phyloP scores from a whole-genome alignment of 2,888 invertebrate species.

The Idaea aversata region DNA sequence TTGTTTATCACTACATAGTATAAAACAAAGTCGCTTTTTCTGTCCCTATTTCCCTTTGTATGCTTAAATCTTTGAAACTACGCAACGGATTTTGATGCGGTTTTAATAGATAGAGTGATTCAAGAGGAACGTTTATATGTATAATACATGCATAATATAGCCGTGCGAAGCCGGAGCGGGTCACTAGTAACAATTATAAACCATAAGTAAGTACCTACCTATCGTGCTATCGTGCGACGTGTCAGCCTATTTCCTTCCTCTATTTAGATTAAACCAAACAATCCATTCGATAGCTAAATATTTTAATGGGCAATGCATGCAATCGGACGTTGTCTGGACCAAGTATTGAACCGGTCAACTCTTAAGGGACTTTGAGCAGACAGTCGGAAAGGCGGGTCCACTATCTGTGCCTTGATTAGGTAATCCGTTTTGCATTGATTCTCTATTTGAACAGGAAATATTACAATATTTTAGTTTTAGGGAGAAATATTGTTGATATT shows the following conservation, averaged over 20 bases:
- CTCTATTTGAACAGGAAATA: neutral
- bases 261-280: neutral
- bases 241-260: neutral
- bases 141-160: too few relatives aligned
- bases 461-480: neutral
- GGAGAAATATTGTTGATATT: too few relatives aligned
- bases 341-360: constrained; percentile 34
- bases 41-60: too few relatives aligned
- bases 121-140: too few relatives aligned
- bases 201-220: too few relatives aligned
- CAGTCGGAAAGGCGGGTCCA: constrained; percentile 26
- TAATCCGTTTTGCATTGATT: constrained; percentile 39
- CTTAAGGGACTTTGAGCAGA: constrained; percentile 35
- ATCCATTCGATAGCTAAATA: neutral
- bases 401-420: constrained; percentile 30
- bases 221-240: neutral
- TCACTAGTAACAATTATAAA: too few relatives aligned
- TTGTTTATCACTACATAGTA: too few relatives aligned
- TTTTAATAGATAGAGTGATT: too few relatives aligned
- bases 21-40: too few relatives aligned
- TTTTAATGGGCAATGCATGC: neutral
- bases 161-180: too few relatives aligned
- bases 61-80: too few relatives aligned
- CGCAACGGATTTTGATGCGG: too few relatives aligned
- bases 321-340: neutral